Evolutionary conservation across 2,113 vertebrate species (phyloP), one percentile per base, ranked within the genome.

Genomic region (Clarias gariepinus): DNA sequence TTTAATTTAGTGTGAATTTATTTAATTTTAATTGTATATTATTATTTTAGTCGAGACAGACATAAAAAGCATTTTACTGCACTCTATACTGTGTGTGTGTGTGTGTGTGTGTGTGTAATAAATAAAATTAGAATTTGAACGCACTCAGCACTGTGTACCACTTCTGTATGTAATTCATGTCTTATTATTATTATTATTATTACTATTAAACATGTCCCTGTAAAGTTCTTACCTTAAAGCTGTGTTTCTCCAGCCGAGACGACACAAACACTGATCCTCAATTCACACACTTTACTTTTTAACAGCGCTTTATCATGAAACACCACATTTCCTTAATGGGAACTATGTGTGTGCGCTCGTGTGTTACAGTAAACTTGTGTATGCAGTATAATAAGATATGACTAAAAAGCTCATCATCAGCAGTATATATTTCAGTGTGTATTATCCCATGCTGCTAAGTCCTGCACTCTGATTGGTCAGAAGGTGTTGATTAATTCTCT

Each of bases 221-320:
- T 15, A 76, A 47, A n/a, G 11, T 3, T 77, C 52, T 78, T 78
- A 79, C 77, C 77, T 58, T 58, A 21, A 21, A 16, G 74, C 7
- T 28, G 23, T 57, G n/a, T 5, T 58, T 60, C 18, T 80, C 16
- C 57, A 36, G 78, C 78, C 60, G 78, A 80, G 55, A 23, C 10
- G 19, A 79, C 53, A 33, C 55, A 76, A 21, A 60, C 57, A 80
- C 78, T 80, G 66, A 33, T 53, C 80, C 36, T 41, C 18, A 33
- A 10, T 58, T 53, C 41, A 68, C 81, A 66, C 81, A 33, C 78
- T 80, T 12, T 4, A 36, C 25, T 55, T 18, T 78, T 55, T 55
- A 78, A 78, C 52, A 28, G 52, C 52, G 55, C 19, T 68, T 81
- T 68, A 82, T 68, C 81, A 52, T 66, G 81, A 64, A 55, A 21